These are phyloP conservation scores for Drosophila kanekoi DNA, from an alignment of 2,888 invertebrate species.

Conservation along the genomic window DNA sequence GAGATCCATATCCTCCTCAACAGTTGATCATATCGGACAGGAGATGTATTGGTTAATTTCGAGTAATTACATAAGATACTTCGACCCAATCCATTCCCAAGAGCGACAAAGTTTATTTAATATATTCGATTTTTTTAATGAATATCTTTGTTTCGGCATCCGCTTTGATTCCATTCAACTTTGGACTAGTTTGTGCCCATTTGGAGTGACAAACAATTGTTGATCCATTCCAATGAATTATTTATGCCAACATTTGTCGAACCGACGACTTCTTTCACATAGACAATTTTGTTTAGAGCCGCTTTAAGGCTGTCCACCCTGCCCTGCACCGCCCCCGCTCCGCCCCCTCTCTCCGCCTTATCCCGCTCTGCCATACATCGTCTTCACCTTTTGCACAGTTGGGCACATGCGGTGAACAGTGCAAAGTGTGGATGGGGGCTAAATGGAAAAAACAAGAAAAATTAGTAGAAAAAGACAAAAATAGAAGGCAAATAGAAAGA, in stretches of 20 bases:
- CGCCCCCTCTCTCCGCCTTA: not conserved
- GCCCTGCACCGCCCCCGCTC: too few relatives aligned
- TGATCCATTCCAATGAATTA: constrained; percentile 38
- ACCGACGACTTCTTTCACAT: not conserved
- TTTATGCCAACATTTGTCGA: constrained; percentile 29
- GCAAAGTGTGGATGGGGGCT: constrained; percentile 1
- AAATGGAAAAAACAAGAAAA: constrained; percentile 48
- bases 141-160: too few relatives aligned
- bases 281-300: constrained; percentile 11
- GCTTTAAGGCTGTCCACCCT: constrained; percentile 16
- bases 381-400: not conserved
- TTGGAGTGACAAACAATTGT: constrained; percentile 7
- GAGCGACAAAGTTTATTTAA: too few relatives aligned
- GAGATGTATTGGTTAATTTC: too few relatives aligned
- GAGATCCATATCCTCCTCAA: too few relatives aligned
- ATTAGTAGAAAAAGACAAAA: constrained; percentile 45
- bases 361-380: constrained; percentile 1
- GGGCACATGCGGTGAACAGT: constrained; percentile 28
- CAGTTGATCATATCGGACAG: too few relatives aligned
- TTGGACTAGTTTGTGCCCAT: constrained; percentile 11
- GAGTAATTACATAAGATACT: too few relatives aligned
- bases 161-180: constrained; percentile 6
- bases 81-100: not conserved
- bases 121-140: too few relatives aligned
- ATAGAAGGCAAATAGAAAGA: constrained; percentile 23